phyloP scores from a whole-genome alignment of 30 jellyfish, hydroid and myxozoan species.

The Turritopsis rubra region DNA sequence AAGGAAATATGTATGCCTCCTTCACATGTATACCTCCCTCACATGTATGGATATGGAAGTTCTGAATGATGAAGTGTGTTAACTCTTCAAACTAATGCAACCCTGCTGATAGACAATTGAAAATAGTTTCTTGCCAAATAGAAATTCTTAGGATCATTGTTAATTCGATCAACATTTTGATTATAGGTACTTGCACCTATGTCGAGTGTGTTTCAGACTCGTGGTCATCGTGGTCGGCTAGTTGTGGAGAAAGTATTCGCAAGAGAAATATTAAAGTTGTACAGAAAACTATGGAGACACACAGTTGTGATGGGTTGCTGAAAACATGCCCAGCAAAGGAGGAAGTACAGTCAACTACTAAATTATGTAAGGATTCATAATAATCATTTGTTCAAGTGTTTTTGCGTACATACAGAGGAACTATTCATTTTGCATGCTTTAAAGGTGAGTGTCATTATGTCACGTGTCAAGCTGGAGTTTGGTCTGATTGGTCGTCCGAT shows the following conservation, averaged over 20 bases:
- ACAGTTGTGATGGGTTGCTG: constrained; percentile 11
- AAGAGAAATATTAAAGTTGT: constrained; percentile 22
- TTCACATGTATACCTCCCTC: no score
- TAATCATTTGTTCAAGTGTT: not conserved
- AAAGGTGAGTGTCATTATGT: constrained; percentile 36
- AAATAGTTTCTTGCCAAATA: no score
- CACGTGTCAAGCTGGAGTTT: constrained; percentile 17
- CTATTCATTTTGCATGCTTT: not conserved
- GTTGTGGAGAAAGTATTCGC: constrained; percentile 30
- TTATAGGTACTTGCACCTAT: constrained; percentile 28
- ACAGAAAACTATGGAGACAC: not conserved
- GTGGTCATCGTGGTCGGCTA: constrained; percentile 7
- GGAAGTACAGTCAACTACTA: not conserved
- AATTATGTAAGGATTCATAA: constrained; percentile 1
- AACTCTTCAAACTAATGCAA: no score
- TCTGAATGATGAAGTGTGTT: no score
- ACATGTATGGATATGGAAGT: no score
- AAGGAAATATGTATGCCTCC: no score
- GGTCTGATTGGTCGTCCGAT: constrained; percentile 47
- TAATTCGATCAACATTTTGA: no score
- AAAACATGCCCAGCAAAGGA: constrained; percentile 6
- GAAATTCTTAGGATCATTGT: no score
- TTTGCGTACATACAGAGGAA: not conserved
- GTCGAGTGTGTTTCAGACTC: constrained; percentile 32
- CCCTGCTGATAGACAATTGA: no score